Conservation (phyloP, 2,113 vertebrate species). For the Ariopsis seemanni region DNA sequence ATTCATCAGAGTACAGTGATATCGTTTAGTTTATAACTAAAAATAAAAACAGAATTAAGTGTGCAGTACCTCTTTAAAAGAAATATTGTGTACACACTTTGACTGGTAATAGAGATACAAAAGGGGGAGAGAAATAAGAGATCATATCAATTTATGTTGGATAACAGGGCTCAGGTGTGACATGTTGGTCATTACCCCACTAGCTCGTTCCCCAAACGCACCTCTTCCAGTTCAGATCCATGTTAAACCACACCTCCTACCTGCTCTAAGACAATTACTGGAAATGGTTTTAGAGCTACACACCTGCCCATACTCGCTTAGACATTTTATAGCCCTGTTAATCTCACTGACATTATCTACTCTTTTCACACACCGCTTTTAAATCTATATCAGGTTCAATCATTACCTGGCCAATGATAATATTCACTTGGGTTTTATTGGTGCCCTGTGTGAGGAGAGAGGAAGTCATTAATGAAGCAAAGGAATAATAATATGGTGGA, state of each 20-base stretch:
- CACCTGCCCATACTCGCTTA: constrained; percentile 14
- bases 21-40: no score
- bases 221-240: not conserved
- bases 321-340: constrained; percentile 38
- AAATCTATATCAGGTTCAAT: constrained; percentile 50
- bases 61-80: no score
- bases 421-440: constrained; percentile 36
- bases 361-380: constrained; percentile 46
- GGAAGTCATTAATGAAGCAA: constrained; percentile 21
- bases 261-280: constrained; percentile 17
- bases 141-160: not conserved
- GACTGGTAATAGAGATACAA: not conserved
- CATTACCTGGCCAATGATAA: constrained; percentile 42
- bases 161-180: constrained; percentile 18
- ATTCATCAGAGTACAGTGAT: no score
- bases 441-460: constrained; percentile 13
- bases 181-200: not conserved
- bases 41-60: no score
- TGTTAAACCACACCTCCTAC: not conserved
- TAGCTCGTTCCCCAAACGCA: not conserved
- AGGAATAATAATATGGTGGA: constrained; percentile 32
- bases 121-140: not conserved
- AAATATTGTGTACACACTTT: not conserved
- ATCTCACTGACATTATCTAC: constrained; percentile 49
- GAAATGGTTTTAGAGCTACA: constrained; percentile 19